phyloP scores from a whole-genome alignment of 2,888 invertebrate genomes.

The Sphinx pinastri region DNA sequence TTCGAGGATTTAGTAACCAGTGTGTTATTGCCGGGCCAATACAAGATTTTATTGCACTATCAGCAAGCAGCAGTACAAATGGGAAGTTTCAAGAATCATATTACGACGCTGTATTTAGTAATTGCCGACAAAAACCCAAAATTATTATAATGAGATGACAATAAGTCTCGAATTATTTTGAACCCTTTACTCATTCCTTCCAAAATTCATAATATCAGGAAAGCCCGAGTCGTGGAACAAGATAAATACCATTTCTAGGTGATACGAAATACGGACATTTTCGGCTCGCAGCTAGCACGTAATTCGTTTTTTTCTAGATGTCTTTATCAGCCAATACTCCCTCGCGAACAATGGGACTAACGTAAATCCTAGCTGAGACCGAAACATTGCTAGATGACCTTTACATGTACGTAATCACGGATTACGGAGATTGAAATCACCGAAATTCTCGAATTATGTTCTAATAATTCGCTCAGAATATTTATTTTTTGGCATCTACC shows the following conservation, averaged over 20 bases:
- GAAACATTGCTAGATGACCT: slow-evolving; percentile 1
- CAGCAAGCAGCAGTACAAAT: too few species aligned
- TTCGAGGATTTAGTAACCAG: too few species aligned
- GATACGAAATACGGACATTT: background rate
- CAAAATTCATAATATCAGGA: too few species aligned
- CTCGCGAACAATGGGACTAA: slow-evolving; percentile 15
- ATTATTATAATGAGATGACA: too few species aligned
- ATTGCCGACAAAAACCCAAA: too few species aligned
- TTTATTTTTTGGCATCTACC: background rate
- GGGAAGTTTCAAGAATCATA: too few species aligned
- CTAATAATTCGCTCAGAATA: background rate
- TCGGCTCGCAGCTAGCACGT: background rate
- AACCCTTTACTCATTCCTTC: too few species aligned
- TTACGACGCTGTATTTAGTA: too few species aligned
- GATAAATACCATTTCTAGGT: background rate
- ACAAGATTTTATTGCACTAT: too few species aligned
- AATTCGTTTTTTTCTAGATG: slow-evolving; percentile 6
- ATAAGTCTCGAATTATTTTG: too few species aligned
- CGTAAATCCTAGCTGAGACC: slow-evolving; percentile 16
- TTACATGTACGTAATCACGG: slow-evolving; percentile 2
- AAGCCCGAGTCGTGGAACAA: background rate
- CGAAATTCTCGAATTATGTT: background rate
- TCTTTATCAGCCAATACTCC: slow-evolving; percentile 3
- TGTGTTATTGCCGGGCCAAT: too few species aligned
- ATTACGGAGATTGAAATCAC: background rate